Percentiles rank a stretch among this genome's conserved stretches.
Evolutionary conservation across 2,888 invertebrate genomes (phyloP).

Genomic region (Nycteola revayana): DNA sequence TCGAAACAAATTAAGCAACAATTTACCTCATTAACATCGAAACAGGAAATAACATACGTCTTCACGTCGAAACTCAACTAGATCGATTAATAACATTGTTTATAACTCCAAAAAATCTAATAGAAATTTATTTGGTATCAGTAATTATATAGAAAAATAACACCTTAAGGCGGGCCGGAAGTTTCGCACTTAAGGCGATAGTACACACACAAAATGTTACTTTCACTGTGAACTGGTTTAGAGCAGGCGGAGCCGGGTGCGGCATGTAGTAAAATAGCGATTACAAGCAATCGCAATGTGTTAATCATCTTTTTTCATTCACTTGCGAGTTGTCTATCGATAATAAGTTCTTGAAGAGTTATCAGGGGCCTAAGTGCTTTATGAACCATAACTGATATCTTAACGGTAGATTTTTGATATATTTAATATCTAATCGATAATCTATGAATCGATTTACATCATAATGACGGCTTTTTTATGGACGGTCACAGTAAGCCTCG

Average conservation of each 20-base stretch:
- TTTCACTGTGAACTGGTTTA: slow-evolving; percentile 69
- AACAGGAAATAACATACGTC: slow-evolving; percentile 20
- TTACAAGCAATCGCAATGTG: too few species aligned
- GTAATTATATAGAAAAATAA: slow-evolving; percentile 54
- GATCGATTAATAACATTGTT: slow-evolving; percentile 30
- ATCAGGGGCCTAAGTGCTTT: too few species aligned
- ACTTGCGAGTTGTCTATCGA: too few species aligned
- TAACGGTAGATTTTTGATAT: too few species aligned
- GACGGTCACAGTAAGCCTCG: too few species aligned
- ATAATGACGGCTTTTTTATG: too few species aligned
- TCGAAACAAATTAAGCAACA: not conserved
- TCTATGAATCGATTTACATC: too few species aligned
- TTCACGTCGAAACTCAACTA: slow-evolving; percentile 19
- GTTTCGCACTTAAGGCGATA: slow-evolving; percentile 53
- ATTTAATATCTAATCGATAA: too few species aligned
- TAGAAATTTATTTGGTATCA: slow-evolving; percentile 42
- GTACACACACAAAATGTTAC: slow-evolving; percentile 56
- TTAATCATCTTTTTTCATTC: too few species aligned
- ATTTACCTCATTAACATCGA: slow-evolving; percentile 1
- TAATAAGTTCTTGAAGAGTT: too few species aligned
- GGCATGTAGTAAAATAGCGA: slow-evolving; percentile 30
- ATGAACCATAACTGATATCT: too few species aligned
- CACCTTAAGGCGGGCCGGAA: slow-evolving; percentile 64
- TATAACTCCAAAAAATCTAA: slow-evolving; percentile 25
- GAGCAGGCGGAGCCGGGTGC: slow-evolving; percentile 41